Evolutionary conservation across 1,140 invertebrate species (phyloP).

Genomic region (Cyphomyrmex costatus): DNA sequence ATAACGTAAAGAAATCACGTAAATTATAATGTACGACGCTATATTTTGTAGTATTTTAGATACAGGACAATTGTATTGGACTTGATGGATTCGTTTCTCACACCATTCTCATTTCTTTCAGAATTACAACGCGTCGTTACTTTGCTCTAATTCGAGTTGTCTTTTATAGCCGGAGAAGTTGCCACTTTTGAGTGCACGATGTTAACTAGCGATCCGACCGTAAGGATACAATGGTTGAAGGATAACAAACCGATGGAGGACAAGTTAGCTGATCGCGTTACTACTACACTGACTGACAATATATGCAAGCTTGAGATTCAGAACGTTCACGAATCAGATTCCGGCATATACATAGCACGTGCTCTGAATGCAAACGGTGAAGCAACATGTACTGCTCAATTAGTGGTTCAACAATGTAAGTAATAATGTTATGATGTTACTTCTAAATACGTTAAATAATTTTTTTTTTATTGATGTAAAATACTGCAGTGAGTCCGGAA

Average conservation of each 20-base stretch:
- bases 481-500: constrained; percentile 89
- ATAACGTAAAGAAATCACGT: neutral
- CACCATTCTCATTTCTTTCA: neutral
- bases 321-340: constrained; percentile 93
- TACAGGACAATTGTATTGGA: constrained; percentile 34
- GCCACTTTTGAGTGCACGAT: constrained; percentile 94
- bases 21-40: neutral
- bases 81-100: constrained; percentile 29
- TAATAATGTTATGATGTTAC: constrained; percentile 62
- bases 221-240: constrained; percentile 94
- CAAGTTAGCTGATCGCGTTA: constrained; percentile 91
- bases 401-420: constrained; percentile 94
- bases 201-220: constrained; percentile 78
- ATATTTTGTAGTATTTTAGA: constrained; percentile 30
- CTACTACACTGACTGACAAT: constrained; percentile 87
- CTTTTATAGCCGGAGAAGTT: constrained; percentile 92
- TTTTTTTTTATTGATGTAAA: constrained; percentile 37
- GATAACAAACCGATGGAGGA: constrained; percentile 95
- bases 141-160: neutral
- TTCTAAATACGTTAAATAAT: neutral
- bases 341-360: constrained; percentile 96
- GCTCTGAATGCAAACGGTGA: constrained; percentile 94
- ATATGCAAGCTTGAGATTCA: constrained; percentile 92
- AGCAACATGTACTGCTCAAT: constrained; percentile 93
- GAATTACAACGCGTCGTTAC: neutral